A percentile compares a stretch with the other conserved stretches of the same genome.
Conservation (phyloP, 1,140 invertebrate species). For the Sycobia sp. region DNA sequence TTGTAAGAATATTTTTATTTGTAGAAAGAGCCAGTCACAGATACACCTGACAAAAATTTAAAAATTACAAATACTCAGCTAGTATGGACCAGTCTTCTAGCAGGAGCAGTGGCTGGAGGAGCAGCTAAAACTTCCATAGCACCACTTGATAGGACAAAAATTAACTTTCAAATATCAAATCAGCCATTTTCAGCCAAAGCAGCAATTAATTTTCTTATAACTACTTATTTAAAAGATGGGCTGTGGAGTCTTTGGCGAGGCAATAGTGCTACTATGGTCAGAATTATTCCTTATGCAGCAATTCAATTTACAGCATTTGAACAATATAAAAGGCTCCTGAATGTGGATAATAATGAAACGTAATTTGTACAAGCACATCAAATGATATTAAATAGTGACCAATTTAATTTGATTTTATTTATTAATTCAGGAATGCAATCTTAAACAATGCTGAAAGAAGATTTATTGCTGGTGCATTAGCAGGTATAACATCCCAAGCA, state of each 20-base stretch:
- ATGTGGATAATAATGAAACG: slow-evolving; percentile 72
- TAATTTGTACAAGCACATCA: slow-evolving; percentile 45
- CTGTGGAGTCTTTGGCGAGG: slow-evolving; percentile 89
- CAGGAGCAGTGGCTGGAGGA: slow-evolving; percentile 90
- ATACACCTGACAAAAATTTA: not conserved
- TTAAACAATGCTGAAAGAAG: slow-evolving; percentile 49
- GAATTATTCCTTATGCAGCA: slow-evolving; percentile 95
- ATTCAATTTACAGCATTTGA: slow-evolving; percentile 97
- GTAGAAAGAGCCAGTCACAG: not conserved
- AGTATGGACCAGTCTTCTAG: slow-evolving; percentile 73
- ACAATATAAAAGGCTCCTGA: slow-evolving; percentile 88
- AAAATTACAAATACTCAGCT: slow-evolving; percentile 59
- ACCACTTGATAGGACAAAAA: slow-evolving; percentile 96
- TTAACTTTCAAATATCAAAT: slow-evolving; percentile 92
- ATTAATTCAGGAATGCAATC: no score
- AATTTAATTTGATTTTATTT: not conserved
- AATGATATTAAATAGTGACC: not conserved
- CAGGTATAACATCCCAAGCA: slow-evolving; percentile 90
- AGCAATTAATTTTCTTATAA: slow-evolving; percentile 78
- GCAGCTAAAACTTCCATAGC: slow-evolving; percentile 96
- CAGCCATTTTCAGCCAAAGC: slow-evolving; percentile 79
- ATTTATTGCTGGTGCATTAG: slow-evolving; percentile 90
- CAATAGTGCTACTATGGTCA: slow-evolving; percentile 96
- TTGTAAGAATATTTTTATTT: slow-evolving; percentile 1
- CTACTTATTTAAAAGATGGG: slow-evolving; percentile 76